Percentiles rank a stretch among this genome's conserved stretches.
Evolutionary conservation across 2,113 vertebrate species (phyloP).

Genomic region (Mesitornis unicolor): DNA sequence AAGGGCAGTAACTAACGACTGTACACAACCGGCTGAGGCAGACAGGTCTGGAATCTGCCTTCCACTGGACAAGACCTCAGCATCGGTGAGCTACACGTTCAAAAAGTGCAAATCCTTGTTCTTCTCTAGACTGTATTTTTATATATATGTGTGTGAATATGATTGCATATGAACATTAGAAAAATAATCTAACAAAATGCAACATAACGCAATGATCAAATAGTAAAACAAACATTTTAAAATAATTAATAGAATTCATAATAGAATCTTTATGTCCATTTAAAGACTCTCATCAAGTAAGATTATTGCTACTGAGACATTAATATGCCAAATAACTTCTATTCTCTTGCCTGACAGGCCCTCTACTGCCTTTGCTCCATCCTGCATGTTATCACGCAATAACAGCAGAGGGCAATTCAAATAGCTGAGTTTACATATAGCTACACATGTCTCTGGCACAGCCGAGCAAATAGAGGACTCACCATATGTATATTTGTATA

Average conservation of each 20-base stretch:
- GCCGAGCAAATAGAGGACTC: not conserved
- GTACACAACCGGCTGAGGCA: not conserved
- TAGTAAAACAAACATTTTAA: not conserved
- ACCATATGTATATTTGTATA: accelerated
- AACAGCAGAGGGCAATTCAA: not conserved
- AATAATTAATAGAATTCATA: not conserved
- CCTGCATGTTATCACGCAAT: accelerated
- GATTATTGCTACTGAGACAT: not conserved
- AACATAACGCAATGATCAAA: not conserved
- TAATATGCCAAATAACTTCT: not conserved
- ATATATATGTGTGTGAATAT: not conserved
- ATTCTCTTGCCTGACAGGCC: not conserved
- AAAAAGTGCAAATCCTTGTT: not conserved
- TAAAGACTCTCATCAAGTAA: not conserved
- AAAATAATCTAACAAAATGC: not conserved
- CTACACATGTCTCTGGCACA: not conserved
- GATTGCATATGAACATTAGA: not conserved
- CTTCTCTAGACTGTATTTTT: not conserved
- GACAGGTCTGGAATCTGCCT: not conserved
- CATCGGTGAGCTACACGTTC: not conserved
- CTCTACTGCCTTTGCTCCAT: not conserved
- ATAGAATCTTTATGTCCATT: not conserved
- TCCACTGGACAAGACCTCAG: not conserved
- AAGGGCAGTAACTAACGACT: not conserved
- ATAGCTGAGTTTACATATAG: accelerated